Conservation (phyloP, 2,888 invertebrate species). For the Rhagonycha fulva region DNA sequence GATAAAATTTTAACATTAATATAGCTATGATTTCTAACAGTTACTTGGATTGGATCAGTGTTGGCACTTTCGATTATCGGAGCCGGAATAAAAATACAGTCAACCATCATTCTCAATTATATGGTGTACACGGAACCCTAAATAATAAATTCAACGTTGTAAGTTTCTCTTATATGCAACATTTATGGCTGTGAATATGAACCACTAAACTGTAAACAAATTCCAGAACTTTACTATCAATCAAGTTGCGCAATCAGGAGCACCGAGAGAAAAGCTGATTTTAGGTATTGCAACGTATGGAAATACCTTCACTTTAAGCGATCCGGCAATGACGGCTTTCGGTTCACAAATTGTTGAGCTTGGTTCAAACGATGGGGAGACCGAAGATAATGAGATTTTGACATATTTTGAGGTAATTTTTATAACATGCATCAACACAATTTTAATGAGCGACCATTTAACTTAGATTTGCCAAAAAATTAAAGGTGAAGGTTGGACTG, state of each 20-base stretch:
- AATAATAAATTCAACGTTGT: background rate
- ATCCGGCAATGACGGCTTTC: background rate
- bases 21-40: background rate
- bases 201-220: too few relatives aligned
- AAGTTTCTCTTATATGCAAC: background rate
- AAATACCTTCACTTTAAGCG: background rate
- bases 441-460: background rate
- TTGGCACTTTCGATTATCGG: too few relatives aligned
- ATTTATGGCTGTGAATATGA: too few relatives aligned
- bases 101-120: too few relatives aligned
- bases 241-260: background rate
- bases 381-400: background rate
- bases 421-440: background rate
- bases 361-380: background rate
- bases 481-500: too few relatives aligned
- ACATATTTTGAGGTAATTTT: background rate
- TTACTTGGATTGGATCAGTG: too few relatives aligned
- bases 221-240: background rate
- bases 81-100: too few relatives aligned
- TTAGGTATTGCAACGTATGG: conserved; percentile 57
- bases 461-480: too few relatives aligned
- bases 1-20: background rate
- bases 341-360: background rate
- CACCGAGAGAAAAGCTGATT: conserved; percentile 70
- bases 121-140: too few relatives aligned